phyloP scores from a whole-genome alignment of 37 sponge, comb jelly and placozoan genomes.

The Petrosia ficiformis region DNA sequence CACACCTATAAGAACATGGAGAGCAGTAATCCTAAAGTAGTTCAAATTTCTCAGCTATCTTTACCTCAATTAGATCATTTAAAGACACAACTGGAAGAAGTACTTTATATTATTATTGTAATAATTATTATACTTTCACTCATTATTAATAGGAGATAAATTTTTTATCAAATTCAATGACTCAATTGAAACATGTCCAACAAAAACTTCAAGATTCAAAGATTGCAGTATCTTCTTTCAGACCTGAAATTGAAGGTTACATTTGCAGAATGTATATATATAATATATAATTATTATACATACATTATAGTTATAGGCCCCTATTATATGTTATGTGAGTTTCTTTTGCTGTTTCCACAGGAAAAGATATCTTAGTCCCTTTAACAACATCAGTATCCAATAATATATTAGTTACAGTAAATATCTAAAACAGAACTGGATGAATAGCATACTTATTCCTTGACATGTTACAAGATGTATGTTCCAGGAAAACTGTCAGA shows the following conservation, averaged over 20 bases:
- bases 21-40: too few relatives aligned
- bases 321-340: too few relatives aligned
- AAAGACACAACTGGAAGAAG: conserved; percentile 80
- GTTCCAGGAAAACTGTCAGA: conserved; percentile 80
- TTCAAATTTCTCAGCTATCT: conserved; percentile 50
- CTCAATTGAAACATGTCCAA: conserved; percentile 86
- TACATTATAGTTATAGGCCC: too few relatives aligned
- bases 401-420: background rate
- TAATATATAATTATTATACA: too few relatives aligned
- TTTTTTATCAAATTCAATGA: conserved; percentile 74
- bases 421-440: background rate
- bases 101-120: background rate
- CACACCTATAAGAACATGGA: too few relatives aligned
- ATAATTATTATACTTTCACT: background rate
- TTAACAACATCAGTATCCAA: conserved; percentile 88
- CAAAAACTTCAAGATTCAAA: conserved; percentile 82
- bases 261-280: too few relatives aligned
- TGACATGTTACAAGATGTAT: conserved; percentile 76
- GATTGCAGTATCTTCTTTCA: conserved; percentile 59
- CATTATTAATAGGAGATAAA: conserved; percentile 59
- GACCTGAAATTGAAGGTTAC: conserved; percentile 65
- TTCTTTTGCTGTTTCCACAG: conserved; percentile 51
- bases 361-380: conserved; percentile 72
- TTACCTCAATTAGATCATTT: conserved; percentile 74
- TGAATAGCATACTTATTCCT: background rate